Conservation (phyloP, 2,113 vertebrate genomes). For the Cariama cristata region DNA sequence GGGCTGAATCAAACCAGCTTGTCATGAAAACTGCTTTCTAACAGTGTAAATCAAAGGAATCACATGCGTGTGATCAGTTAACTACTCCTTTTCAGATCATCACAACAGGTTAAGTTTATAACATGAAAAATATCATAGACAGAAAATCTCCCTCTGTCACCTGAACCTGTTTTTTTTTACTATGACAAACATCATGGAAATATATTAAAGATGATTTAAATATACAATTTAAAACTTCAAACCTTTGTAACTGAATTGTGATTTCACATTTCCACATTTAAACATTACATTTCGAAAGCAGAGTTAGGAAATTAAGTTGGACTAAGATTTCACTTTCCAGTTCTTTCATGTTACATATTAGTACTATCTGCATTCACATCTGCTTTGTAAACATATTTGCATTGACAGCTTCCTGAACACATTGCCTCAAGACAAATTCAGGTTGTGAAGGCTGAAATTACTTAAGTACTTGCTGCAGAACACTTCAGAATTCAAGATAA, state of each 20-base stretch:
- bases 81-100: conserved; percentile 54
- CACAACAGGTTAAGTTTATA: conserved; percentile 53
- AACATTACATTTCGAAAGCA: neutral
- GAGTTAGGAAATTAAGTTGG: neutral
- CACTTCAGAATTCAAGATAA: neutral
- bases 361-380: neutral
- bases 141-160: conserved; percentile 3
- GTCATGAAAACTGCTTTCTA: conserved; percentile 59
- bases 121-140: conserved; percentile 49
- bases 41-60: conserved; percentile 64
- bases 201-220: neutral
- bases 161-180: neutral
- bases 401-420: neutral
- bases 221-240: neutral
- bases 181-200: neutral
- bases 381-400: neutral
- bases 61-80: conserved; percentile 42
- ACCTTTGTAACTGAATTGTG: neutral
- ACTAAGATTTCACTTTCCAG: neutral
- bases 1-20: conserved; percentile 63
- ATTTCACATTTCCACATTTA: neutral
- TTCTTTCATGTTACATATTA: neutral
- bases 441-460: neutral
- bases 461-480: neutral
- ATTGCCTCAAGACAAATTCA: neutral